Conservation (phyloP, 2,888 invertebrate species). For the Timema cristinae region DNA sequence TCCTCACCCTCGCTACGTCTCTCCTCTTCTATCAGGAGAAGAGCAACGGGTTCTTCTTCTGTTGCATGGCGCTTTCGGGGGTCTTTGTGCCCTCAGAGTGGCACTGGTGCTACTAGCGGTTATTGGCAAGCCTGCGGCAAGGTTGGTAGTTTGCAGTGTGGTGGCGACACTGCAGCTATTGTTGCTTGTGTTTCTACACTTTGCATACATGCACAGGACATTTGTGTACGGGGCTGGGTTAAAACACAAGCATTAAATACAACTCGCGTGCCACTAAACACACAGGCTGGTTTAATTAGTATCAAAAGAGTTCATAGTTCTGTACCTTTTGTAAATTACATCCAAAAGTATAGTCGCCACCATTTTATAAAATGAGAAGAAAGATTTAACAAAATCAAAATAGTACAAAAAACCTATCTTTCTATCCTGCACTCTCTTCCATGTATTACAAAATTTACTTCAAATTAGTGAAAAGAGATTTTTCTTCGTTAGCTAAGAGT, state of each 20-base stretch:
- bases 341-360: too few species aligned
- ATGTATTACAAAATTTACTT: too few species aligned
- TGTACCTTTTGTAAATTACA: too few species aligned
- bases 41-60: constrained; percentile 48
- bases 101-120: constrained; percentile 46
- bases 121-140: constrained; percentile 47
- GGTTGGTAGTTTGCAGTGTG: constrained; percentile 49
- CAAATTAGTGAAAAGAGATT: too few species aligned
- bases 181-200: constrained; percentile 50
- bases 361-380: too few species aligned
- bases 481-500: too few species aligned
- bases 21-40: constrained; percentile 45
- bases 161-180: constrained; percentile 48
- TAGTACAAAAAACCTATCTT: too few species aligned
- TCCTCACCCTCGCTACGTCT: constrained; percentile 45
- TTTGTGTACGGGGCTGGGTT: constrained; percentile 40
- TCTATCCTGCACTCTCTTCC: too few species aligned
- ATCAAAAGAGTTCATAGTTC: too few species aligned
- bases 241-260: neutral
- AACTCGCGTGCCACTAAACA: too few species aligned
- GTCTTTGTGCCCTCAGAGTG: constrained; percentile 47
- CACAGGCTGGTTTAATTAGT: too few species aligned
- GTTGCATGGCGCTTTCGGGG: constrained; percentile 48
- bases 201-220: constrained; percentile 49
- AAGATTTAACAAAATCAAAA: too few species aligned